Evolutionary conservation across 2,888 invertebrate genomes (phyloP), one percentile per base, ranked within the genome.

Genomic region (Watsonalla cultraria): DNA sequence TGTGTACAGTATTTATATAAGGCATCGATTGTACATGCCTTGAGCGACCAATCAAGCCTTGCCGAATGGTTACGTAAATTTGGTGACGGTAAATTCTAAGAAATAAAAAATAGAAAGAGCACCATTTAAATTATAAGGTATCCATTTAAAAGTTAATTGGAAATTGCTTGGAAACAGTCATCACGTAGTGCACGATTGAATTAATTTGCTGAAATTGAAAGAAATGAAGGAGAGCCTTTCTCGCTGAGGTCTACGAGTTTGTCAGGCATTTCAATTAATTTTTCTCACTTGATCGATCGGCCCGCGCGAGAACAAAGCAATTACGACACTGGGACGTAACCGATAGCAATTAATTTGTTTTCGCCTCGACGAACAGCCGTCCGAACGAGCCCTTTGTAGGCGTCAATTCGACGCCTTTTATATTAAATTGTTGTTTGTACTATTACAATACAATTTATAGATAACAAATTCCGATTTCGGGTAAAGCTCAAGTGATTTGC

Each of bases 301-400:
- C 65, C 66, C 72, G 74, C 74, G 76, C 74, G 79, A 76, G 82
- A 84, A 88, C 84, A 87, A 85, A 85, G 86, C 86, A 88, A 89
- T 89, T 88, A 87, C 85, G 80, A 82, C 77, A 81, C 75, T 78
- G 80, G 77, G 78, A 78, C 82, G 82, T 83, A 84, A 84, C 84
- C 86, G 80, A 88, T 85, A 81, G 84, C 88, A 89, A 90, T 89
- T 88, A 90, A 88, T 89, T 87, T 86, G 84, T 85, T 86, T 87
- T 82, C 83, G 82, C 84, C 70, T 80, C 80, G 66, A 60, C 78
- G 84, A 76, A 60, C 83, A 78, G 65, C 68, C 80, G 76, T 74
- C 80, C 81, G 78, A 77, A 73, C 75, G 74, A 71, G 74, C 77
- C 80, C 82, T 83, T 84, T 84, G 78, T 80, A 76, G 69, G 74